These are phyloP conservation scores for Linnaemya vulpina DNA, from an alignment of 2,888 invertebrate genomes.

Conservation along the genomic window DNA sequence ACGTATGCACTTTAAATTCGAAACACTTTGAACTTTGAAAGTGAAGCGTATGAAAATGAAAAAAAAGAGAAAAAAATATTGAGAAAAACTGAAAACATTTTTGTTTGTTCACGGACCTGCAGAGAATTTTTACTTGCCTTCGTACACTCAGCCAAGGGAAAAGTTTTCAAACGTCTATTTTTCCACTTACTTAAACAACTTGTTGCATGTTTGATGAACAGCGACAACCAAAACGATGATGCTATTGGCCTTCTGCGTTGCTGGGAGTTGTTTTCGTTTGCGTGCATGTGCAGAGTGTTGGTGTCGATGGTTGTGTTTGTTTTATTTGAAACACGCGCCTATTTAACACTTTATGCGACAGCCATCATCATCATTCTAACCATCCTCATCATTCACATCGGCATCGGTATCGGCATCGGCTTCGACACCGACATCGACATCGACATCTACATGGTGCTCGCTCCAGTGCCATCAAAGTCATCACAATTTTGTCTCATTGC, in stretches of 20 bases:
- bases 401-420: constrained; percentile 4
- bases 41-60: constrained; percentile 34
- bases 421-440: constrained; percentile 17
- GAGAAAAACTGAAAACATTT: constrained; percentile 30
- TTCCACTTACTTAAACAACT: constrained; percentile 67
- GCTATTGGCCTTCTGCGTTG: constrained; percentile 44
- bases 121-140: constrained; percentile 38
- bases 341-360: constrained; percentile 70
- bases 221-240: constrained; percentile 29
- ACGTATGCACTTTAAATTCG: constrained; percentile 46
- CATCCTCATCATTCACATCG: constrained; percentile 27
- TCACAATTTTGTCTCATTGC: too few species aligned
- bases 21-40: constrained; percentile 55
- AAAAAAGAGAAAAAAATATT: background rate
- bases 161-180: constrained; percentile 64
- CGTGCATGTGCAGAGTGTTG: constrained; percentile 6
- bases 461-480: constrained; percentile 34
- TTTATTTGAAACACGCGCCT: constrained; percentile 71
- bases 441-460: constrained; percentile 14
- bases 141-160: constrained; percentile 38
- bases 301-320: constrained; percentile 47
- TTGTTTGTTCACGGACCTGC: constrained; percentile 47
- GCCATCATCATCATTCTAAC: constrained; percentile 37
- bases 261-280: background rate
- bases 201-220: constrained; percentile 67